These are phyloP conservation scores for Sphinx pinastri DNA, from an alignment of 2,888 invertebrate species.

Conservation along the genomic window DNA sequence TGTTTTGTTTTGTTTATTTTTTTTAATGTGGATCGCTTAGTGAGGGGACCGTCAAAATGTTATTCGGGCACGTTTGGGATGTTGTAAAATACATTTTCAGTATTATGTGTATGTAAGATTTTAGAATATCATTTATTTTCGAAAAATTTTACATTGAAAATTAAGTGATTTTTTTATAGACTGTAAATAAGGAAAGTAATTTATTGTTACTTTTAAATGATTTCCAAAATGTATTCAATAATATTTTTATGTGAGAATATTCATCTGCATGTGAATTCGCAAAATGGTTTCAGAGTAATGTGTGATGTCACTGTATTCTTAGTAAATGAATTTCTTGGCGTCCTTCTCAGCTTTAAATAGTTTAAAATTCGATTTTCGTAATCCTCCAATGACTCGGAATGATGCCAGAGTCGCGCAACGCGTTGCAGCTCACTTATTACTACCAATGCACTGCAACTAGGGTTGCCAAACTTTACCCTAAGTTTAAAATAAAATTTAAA, in stretches of 20 bases:
- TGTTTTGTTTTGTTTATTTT: constrained; percentile 77
- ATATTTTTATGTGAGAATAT: constrained; percentile 60
- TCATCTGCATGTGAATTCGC: constrained; percentile 45
- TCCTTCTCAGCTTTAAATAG: constrained; percentile 81
- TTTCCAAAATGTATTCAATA: constrained; percentile 76
- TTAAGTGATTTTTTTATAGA: constrained; percentile 78
- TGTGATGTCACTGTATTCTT: constrained; percentile 55
- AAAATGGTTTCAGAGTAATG: constrained; percentile 54
- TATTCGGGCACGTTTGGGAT: constrained; percentile 65
- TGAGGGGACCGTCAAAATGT: constrained; percentile 56
- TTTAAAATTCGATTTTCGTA: constrained; percentile 55
- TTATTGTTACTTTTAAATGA: constrained; percentile 81
- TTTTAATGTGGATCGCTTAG: constrained; percentile 61
- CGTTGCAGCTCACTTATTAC: constrained; percentile 10
- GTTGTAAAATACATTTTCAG: constrained; percentile 74
- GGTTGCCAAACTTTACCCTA: constrained; percentile 6
- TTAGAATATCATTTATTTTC: constrained; percentile 72
- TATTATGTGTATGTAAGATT: constrained; percentile 79
- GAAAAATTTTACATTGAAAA: constrained; percentile 69
- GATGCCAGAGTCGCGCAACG: background rate
- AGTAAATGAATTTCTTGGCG: constrained; percentile 65
- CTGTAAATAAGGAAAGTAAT: constrained; percentile 74
- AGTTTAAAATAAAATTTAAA: constrained; percentile 25
- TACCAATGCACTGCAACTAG: background rate
- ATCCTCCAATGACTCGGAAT: constrained; percentile 40